Conservation (phyloP, 1,140 invertebrate genomes). For the Zeugodacus cucurbitae region DNA sequence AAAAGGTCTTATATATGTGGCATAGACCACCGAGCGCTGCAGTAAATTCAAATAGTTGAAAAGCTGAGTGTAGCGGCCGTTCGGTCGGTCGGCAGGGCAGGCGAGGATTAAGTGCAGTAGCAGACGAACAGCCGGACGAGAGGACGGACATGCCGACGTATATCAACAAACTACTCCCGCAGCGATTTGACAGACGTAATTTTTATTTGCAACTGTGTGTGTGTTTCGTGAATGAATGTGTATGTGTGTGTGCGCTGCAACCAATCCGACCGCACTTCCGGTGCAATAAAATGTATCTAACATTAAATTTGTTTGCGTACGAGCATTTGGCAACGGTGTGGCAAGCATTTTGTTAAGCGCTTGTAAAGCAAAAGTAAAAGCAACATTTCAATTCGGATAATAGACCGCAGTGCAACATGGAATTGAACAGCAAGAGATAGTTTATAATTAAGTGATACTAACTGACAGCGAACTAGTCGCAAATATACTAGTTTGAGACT, state of each 20-base stretch:
- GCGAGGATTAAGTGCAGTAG: background rate
- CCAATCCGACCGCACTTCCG: background rate
- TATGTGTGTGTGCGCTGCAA: background rate
- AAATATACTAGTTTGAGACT: background rate
- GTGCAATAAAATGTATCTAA: background rate
- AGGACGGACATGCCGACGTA: background rate
- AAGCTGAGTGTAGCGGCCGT: background rate
- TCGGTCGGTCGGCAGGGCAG: background rate
- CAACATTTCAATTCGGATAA: background rate
- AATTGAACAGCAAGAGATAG: background rate
- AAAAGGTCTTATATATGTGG: background rate
- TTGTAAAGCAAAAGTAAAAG: background rate
- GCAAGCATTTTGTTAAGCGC: background rate
- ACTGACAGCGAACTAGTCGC: no score
- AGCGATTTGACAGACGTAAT: slow-evolving; percentile 13
- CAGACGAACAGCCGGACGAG: no score
- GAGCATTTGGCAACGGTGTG: background rate
- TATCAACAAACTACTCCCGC: slow-evolving; percentile 23
- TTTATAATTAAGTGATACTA: background rate
- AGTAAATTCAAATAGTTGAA: slow-evolving; percentile 21
- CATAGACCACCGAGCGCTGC: background rate
- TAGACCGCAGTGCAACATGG: background rate
- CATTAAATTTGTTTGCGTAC: background rate
- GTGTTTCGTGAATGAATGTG: background rate
- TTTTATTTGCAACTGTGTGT: background rate